Conservation (phyloP, 2,888 invertebrate species). For the Synanthedon andrenaeformis region DNA sequence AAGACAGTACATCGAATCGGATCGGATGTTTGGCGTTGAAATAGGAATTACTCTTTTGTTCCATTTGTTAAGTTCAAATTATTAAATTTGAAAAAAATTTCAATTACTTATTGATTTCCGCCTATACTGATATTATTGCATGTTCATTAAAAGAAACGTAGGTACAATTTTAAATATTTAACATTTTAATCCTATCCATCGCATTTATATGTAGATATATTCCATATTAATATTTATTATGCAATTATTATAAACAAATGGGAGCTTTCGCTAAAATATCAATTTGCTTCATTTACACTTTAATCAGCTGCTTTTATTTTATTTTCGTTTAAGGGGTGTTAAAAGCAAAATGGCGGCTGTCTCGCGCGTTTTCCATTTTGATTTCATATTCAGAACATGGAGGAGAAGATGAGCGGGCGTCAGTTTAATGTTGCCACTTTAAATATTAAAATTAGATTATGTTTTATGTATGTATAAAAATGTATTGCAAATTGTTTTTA, state of each 20-base stretch:
- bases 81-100: neutral
- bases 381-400: conserved; percentile 59
- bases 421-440: conserved; percentile 50
- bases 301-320: conserved; percentile 46
- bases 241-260: neutral
- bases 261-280: neutral
- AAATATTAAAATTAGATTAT: conserved; percentile 61
- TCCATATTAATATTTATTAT: neutral
- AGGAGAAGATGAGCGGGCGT: conserved; percentile 39
- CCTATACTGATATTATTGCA: neutral
- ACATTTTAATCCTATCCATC: neutral
- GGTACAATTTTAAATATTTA: neutral
- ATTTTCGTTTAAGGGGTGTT: conserved; percentile 57
- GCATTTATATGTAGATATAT: neutral
- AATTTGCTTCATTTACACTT: conserved; percentile 43
- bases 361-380: conserved; percentile 38
- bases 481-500: conserved; percentile 40
- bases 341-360: conserved; percentile 60
- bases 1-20: no score
- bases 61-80: no score
- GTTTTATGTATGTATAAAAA: conserved; percentile 30
- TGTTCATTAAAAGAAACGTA: neutral
- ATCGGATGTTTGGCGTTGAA: no score
- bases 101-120: no score
- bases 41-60: no score